Evolutionary conservation across 2,888 invertebrate genomes (phyloP), one percentile per base, ranked within the genome.

Genomic region (Acronicta aceris): DNA sequence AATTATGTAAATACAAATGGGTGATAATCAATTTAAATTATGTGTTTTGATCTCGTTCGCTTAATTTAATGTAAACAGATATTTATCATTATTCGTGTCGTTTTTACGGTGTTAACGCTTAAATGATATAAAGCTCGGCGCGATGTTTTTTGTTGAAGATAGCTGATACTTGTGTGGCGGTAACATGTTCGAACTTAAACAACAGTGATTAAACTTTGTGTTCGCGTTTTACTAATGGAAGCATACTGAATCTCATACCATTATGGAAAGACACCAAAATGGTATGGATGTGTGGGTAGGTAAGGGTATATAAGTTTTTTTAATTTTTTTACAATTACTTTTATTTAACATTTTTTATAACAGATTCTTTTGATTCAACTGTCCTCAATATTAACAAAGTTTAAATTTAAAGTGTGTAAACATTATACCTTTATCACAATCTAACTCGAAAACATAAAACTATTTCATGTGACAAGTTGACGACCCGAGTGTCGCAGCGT

Each of bases 261-360:
- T 92, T 91, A 95, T 95, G 95, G 95, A 95, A 89, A 89, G 95
- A 71, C 95, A 95, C 93, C 95, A 95, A 84, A 95, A 95, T 92
- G 95, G 95, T 92, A 95, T 95, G 93, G 95, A 95, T 95, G 95
- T 95, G 93, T 95, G 95, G 95, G 95, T 95, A 95, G 95, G 95
- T 95, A 95, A 95, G 95, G 94, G 91, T 91, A 92, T 77, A 87
- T 84, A 78, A 79, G 71, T 81, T 83, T 81, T n/a, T n/a, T 81
- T 74, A 0, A 47, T 65, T 51, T 49, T 15, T 36, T 54, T 43
- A 17, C 16, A 47, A 30, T 30, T 56, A 12, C 33, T 33, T 33
- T 33, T 60, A 49, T 42, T 52, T 71, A 54, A 53, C 38, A 42
- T 50, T n/a, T 5, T 21, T 3, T 50, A 45, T 56, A 33, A 49